Conservation (phyloP, 1,140 invertebrate genomes). For the Papilio helenus region DNA sequence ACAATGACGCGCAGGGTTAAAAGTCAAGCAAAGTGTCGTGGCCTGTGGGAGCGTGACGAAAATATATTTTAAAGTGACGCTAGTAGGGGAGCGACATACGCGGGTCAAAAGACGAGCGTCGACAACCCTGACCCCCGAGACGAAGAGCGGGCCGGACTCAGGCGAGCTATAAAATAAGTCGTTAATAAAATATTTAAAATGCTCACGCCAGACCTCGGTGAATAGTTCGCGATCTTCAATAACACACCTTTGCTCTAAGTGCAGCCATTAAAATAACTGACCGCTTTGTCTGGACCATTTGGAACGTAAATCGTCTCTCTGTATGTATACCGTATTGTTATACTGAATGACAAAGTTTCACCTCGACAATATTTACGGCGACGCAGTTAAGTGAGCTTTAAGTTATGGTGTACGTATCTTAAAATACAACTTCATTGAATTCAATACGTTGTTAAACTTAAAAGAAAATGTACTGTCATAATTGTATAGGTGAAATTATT, state of each 20-base stretch:
- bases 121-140: conserved; percentile 78
- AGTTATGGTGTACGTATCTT: conserved; percentile 19
- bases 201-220: conserved; percentile 47
- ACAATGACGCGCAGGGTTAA: conserved; percentile 80
- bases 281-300: conserved; percentile 56
- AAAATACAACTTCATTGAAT: conserved; percentile 32
- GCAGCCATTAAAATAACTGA: conserved; percentile 64
- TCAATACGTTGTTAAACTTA: conserved; percentile 11
- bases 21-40: conserved; percentile 79
- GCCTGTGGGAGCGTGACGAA: conserved; percentile 68
- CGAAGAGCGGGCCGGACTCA: conserved; percentile 67
- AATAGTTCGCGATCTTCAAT: conserved; percentile 56
- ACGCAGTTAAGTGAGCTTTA: conserved; percentile 3
- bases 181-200: conserved; percentile 67
- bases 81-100: conserved; percentile 55
- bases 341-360: conserved; percentile 26
- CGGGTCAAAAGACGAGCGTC: conserved; percentile 80
- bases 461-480: not conserved
- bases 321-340: conserved; percentile 40
- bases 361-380: conserved; percentile 18
- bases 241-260: conserved; percentile 48
- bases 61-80: conserved; percentile 54
- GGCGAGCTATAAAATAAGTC: conserved; percentile 44
- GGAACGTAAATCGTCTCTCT: conserved; percentile 42
- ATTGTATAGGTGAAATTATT: not conserved